Base-by-base conservation (phyloP, 2,113 vertebrate species). In the Pogonocichla stellata region DNA sequence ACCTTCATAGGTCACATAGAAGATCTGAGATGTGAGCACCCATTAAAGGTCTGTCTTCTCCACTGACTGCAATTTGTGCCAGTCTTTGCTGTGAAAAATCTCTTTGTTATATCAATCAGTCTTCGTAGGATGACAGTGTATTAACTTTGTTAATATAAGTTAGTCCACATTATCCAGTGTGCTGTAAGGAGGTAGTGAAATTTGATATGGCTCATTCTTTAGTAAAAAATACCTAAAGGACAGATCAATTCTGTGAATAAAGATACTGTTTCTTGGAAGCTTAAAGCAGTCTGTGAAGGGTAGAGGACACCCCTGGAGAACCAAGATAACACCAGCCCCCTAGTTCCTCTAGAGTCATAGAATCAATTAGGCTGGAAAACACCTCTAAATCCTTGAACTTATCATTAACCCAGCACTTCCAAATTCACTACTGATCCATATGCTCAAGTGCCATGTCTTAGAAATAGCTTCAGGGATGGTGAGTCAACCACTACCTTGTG, bases 371-470 rank as follows among this genome's bases (percentile, higher is more conserved):
- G 8, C 12, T 36, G 18, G 40, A 56, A 62, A 77, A 42, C 4
- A 33, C 10, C 10, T 62, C 34, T 42, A 28, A 61, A 82, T 12
- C 14, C 6, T 54, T 31, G 8, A 69, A 17, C 31, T 19, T 8
- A 31, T 31, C 14, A 25, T 47, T 54, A 48, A 54, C 5, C 26
- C 14, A 42, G 8, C 4, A 33, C 12, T 48, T 8, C 20, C 34
- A 54, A 77, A 10, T 69, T 69, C 56, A 36, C 56, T 33, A 23
- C 6, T 42, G 42, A 62, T 13, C n/a, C 4, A 18, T 28, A 29
- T 42, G 3, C 14, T 29, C 18, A 48, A 31, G 9, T 14, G 8
- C 4, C 20, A 34, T 0, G 0, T 31, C 17, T 40, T 19, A 54
- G 12, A 48, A 54, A 48, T 23, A 56, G 4, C 25, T 75, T 75